Evolutionary conservation across 2,113 vertebrate genomes (phyloP), one percentile per base, ranked within the genome.

Genomic region (Benitochromis conjunctus): DNA sequence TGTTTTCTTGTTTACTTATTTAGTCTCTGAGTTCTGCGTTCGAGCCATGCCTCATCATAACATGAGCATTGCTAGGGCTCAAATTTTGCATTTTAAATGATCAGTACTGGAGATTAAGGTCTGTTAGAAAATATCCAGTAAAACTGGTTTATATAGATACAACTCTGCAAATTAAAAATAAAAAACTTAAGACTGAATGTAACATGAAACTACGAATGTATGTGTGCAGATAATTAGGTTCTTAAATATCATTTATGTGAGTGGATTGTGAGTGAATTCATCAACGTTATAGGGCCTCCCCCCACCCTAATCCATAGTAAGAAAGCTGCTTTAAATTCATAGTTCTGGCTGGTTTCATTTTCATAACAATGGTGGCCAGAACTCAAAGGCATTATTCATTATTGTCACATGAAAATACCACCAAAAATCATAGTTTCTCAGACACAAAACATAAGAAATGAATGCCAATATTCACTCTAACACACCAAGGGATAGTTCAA

Each of bases 171-270:
- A 62, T 62, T 5, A 58, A 58, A 58, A 58, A 29, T 29, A 29
- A 2, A 18, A 60, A 34, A 62, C 29, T 34, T 19, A 19, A 19
- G 9, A 34, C 29, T 62, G 3, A 64, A 64, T 38, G n/a, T 64
- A 64, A n/a, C 60, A 64, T 0, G 1, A 64, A 64, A n/a, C 4
- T 36, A 38, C 19, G 18, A n/a, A 38, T 6, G 0, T 12, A 12
- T 26, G 21, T n/a, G 18, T 38, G 18, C 9, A 64, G 60, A 38
- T 12, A 64, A n/a, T 38, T 1, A 0, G 60, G 4, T 38, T 38
- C 1, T n/a, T 38, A 38, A 62, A 29, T 62, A 10, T 31, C 9
- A 7, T 64, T 64, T n/a, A 38, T 64, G 0, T 21, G 60, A 36
- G 60, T 64, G 31, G 12, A 10, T n/a, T 64, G 31, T 36, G 4